phyloP scores from a whole-genome alignment of 2,888 invertebrate genomes.

The Ormyrus pomaceus region DNA sequence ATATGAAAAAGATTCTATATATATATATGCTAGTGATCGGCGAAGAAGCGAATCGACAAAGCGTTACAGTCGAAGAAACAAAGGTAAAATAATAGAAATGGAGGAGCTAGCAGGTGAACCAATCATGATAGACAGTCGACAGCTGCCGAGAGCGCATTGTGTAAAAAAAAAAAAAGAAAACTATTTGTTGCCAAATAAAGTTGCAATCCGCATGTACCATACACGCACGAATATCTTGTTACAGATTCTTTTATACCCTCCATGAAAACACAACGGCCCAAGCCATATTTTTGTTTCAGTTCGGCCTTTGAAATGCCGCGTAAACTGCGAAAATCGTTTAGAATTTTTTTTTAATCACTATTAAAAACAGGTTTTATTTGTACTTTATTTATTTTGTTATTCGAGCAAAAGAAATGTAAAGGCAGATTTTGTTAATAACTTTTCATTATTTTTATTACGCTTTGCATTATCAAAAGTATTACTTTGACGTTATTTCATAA shows the following conservation, averaged over 20 bases:
- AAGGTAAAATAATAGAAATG: slow-evolving; percentile 16
- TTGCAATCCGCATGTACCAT: slow-evolving; percentile 54
- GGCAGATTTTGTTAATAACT: too few relatives aligned
- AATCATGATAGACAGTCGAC: slow-evolving; percentile 17
- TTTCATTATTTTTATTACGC: too few relatives aligned
- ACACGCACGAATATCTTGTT: slow-evolving; percentile 46
- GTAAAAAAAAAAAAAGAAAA: slow-evolving; percentile 39
- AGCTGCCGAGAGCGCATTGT: slow-evolving; percentile 25
- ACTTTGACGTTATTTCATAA: background rate
- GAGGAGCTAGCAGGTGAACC: background rate
- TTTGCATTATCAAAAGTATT: too few relatives aligned
- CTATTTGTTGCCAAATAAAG: slow-evolving; percentile 56
- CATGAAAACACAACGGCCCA: slow-evolving; percentile 2
- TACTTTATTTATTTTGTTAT: too few relatives aligned
- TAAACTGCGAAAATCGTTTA: too few relatives aligned
- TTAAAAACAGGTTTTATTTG: too few relatives aligned
- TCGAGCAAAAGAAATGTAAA: too few relatives aligned
- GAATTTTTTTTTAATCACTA: too few relatives aligned
- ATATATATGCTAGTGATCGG: slow-evolving; percentile 1
- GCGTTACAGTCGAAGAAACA: slow-evolving; percentile 2
- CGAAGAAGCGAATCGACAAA: background rate
- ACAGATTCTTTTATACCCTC: slow-evolving; percentile 23
- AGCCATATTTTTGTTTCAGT: background rate
- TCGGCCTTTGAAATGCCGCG: too few relatives aligned
- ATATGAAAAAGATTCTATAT: slow-evolving; percentile 39